Base-by-base conservation (phyloP, 2,797 vertebrate species). In the Capromys pilorides region DNA sequence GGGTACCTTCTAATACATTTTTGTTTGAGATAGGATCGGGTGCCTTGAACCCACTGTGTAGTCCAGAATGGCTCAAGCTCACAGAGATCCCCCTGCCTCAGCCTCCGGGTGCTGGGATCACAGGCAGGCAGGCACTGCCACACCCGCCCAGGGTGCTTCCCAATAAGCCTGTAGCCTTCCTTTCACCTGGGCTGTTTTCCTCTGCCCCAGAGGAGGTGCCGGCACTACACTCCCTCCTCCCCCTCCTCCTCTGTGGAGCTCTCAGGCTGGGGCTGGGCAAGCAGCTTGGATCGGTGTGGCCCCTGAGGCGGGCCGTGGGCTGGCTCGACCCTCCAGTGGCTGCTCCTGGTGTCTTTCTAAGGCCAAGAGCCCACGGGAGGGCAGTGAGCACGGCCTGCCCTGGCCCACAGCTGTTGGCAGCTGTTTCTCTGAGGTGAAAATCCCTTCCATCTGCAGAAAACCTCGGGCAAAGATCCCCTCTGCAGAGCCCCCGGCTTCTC, bases 341-440 rank as follows among this genome's bases (percentile, higher is more conserved):
- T 13, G 22, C 36, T 41, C 36, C 19, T 1, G 3, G 36, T 41
- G 39, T 41, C 36, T 41, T 14, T 26, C 39, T 41, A 73, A 73
- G 22, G 39, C 71, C 71, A 41, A 24, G 21, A 41, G 36, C 21
- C 36, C 12, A 10, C 4, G 6, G 67, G 67, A 69, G 67, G n/a
- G 19, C 36, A 41, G 22, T 22, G 0, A 73, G 49, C 2, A 33
- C 3, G 26, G 54, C 54, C 18, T 73, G 0, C 45, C 59, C 5
- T 4, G 31, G 28, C 66, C 59, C 61, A 59, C 67, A 6, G 61
- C 33, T 61, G 39, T 13, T 49, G 88, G 67, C 64, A 51, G 21
- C 49, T 8, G 0, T 57, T 90, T 79, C 66, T 89, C 82, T 33
- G 54, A 89, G 81, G 64, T 36, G 39, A 95, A 83, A 96, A 94